Evolutionary conservation across 1,140 invertebrate species (phyloP), one percentile per base, ranked within the genome.

Genomic region (Pararge aegeria): DNA sequence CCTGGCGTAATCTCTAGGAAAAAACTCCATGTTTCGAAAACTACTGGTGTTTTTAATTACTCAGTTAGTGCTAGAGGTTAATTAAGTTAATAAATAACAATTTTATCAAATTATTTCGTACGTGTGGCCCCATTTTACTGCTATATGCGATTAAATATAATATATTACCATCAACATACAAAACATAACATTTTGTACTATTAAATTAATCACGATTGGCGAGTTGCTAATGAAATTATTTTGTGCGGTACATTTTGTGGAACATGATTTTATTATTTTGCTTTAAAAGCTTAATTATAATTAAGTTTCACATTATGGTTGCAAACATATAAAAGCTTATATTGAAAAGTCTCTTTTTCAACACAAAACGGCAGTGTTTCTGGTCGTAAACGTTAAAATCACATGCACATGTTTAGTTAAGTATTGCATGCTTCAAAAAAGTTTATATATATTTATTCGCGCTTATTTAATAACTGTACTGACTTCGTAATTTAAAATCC

Each of bases 61-160:
- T n/a, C n/a, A n/a, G n/a, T n/a, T n/a, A n/a, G n/a, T n/a, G n/a
- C n/a, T n/a, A n/a, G n/a, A n/a, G n/a, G n/a, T n/a, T n/a, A n/a
- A n/a, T n/a, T n/a, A n/a, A n/a, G 54, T 56, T 63, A 52, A 67
- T 66, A 68, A 70, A 73, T 66, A 51, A 53, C 60, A 62, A 64
- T 61, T 66, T 61, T 73, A 78, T 70, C 68, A 69, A 53, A 37
- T 5, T 37, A 37, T 12, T 2, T 9, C 3, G 30, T 24, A 37
- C 3, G 10, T 37, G 10, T 37, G 30, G 10, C 30, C 30, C 30
- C 30, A n/a, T 37, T 37, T 37, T n/a, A 12, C n/a, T 3, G n/a
- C 30, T 37, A 37, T 37, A 3, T 2, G 30, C 30, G 30, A 12
- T 37, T 5, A 12, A 2, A 12, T 37, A 37, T 12, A 12, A 9